A percentile compares a stretch with the other conserved stretches of the same genome.
Conservation (phyloP, 2,797 vertebrate genomes). For the Pangasius macronema region DNA sequence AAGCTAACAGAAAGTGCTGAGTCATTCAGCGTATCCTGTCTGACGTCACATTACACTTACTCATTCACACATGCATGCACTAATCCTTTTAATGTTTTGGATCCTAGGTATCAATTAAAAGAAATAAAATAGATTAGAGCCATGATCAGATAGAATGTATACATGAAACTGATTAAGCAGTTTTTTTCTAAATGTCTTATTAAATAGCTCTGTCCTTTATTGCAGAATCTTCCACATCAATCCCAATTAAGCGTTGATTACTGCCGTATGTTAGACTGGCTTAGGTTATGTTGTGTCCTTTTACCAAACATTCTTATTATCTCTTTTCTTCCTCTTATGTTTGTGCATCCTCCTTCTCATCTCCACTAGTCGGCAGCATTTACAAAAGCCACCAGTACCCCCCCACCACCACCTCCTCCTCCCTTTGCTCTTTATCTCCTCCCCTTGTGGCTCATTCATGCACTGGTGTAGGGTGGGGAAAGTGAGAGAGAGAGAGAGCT, state of each 20-base stretch:
- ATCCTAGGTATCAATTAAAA: neutral
- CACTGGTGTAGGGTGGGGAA: conserved; percentile 50
- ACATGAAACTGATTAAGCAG: neutral
- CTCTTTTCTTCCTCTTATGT: neutral
- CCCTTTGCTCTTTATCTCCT: conserved; percentile 31
- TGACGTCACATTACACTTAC: conserved; percentile 23
- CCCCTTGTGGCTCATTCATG: conserved; percentile 58
- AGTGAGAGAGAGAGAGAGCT: conserved; percentile 35
- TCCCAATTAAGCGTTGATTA: neutral
- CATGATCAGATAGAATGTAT: neutral
- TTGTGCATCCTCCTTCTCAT: neutral
- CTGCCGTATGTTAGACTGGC: neutral
- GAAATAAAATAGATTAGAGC: neutral
- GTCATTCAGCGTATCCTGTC: conserved; percentile 42
- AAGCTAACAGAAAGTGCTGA: conserved; percentile 36
- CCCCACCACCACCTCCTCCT: neutral
- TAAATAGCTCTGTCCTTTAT: neutral
- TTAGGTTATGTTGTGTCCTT: neutral
- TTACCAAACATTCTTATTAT: neutral
- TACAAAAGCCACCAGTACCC: conserved; percentile 3
- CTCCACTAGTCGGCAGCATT: conserved; percentile 56
- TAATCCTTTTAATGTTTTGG: neutral
- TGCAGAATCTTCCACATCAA: neutral
- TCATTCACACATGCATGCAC: neutral
- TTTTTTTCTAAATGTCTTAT: neutral